Base-by-base conservation (phyloP, 2,888 invertebrate species). In the Drosophila neonasuta region DNA sequence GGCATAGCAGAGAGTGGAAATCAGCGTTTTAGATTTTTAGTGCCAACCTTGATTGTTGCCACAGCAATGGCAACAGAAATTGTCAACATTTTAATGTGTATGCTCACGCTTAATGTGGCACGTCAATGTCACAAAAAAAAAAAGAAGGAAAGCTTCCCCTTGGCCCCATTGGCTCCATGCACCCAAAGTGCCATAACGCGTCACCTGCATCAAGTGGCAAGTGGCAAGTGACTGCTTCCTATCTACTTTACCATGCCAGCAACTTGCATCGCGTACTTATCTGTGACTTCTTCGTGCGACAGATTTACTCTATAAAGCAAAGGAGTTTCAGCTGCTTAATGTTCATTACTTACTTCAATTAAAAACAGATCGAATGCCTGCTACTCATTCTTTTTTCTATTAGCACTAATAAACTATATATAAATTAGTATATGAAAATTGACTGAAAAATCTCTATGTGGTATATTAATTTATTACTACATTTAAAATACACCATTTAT, bases 31-130 rank as follows among this genome's bases (percentile, higher is more conserved):
- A 34, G 29, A 20, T 13, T 32, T 42, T 32, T 30, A 17, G 30
- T 20, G 39, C 30, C n/a, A 36, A 13, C 2, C 15, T 7, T 45
- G 42, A 55, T 54, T 54, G 17, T 10, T n/a, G 29, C 57, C 50
- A 32, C 36, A 46, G n/a, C 39, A 11, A 34, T 39, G 13, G 8
- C 39, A 13, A 39, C 13, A 39, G 6, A 24, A 34, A 36, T n/a
- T 34, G 29, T 29, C 63, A 17, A 13, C 60, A 44, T 65, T 74
- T 61, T 71, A 59, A 76, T 70, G 63, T 64, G 50, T 52, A 74
- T 81, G 79, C 70, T 74, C 65, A 70, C 56, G 51, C 51, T 67
- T 58, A 74, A 79, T 77, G 63, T 45, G 11, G 50, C 52, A 41
- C 46, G 56, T 68, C 57, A 74, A 63, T 57, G 58, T 36, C 34